Percentiles rank a stretch among this genome's conserved stretches.
Evolutionary conservation across 2,888 invertebrate species (phyloP).

Genomic region (Embidobia sp.): DNA sequence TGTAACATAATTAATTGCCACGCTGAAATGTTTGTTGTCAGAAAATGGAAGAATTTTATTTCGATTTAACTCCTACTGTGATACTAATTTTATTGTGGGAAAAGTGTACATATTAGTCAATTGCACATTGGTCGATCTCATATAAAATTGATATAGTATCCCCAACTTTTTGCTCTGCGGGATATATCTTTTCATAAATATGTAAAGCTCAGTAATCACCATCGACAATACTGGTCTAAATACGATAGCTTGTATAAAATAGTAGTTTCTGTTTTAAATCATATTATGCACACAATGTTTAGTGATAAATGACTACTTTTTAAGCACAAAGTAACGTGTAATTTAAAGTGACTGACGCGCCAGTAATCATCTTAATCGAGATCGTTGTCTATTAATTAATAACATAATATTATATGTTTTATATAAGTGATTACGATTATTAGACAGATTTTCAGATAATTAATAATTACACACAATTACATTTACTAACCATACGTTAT

Average conservation of each 20-base stretch:
- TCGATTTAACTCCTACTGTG: not conserved
- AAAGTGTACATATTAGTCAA: constrained; percentile 14
- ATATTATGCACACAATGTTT: no score
- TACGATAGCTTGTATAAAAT: no score
- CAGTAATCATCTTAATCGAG: no score
- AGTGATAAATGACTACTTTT: no score
- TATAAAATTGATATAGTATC: constrained; percentile 15
- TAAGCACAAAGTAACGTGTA: no score
- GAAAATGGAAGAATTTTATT: constrained; percentile 5
- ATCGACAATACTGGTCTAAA: not conserved
- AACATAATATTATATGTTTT: not conserved
- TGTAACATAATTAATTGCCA: not conserved
- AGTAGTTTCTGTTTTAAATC: no score
- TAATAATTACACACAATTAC: constrained; percentile 3
- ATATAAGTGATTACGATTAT: constrained; percentile 2
- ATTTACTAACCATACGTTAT: not conserved
- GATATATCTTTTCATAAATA: constrained; percentile 16
- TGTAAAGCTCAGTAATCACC: constrained; percentile 11
- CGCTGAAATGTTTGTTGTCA: not conserved
- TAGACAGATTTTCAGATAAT: not conserved
- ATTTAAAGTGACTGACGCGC: no score
- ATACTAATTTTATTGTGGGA: constrained; percentile 12
- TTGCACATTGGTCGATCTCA: constrained; percentile 10
- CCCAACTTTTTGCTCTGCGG: constrained; percentile 8
- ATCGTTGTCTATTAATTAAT: not conserved